Base-by-base conservation (phyloP, 2,888 invertebrate genomes). In the Plutella xylostella region DNA sequence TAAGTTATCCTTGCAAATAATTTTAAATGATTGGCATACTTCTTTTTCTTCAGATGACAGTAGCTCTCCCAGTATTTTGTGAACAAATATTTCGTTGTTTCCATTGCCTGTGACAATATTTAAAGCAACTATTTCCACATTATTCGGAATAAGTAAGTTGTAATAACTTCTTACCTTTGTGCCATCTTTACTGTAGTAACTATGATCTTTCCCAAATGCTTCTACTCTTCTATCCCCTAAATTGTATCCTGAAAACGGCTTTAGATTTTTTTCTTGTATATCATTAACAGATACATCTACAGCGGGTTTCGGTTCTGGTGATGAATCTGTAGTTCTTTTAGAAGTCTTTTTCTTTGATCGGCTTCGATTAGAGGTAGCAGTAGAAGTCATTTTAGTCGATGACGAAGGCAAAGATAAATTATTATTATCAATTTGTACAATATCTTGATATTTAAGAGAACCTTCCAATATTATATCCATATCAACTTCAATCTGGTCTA, bases 141-240 rank as follows among this genome's bases (percentile, higher is more conserved):
- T 78, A 47, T 60, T 61, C 5, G 80, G 83, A 57, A 82, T 78
- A 21, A 68, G 55, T 46, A 76, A 60, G 39, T 63, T 71, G 54
- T 82, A 79, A 50, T 55, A 57, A 54, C 58, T 69, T 7, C 56
- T 57, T 14, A 80, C 58, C 45, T 62, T 62, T 15, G 76, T 74
- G 2, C 80, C 82, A 50, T 82, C 82, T 55, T 63, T 67, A 30
- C 82, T 77, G 60, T 72, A 79, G 61, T 56, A 84, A 45, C 60
- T 58, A 1, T 63, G 60, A 56, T 79, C 71, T 65, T 73, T 77
- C 11, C 84, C 83, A 51, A 80, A 74, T 15, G 73, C 67, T 64
- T 82, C 79, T 2, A 80, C 70, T 56, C 83, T 65, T 56, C 82
- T 62, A 20, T 80, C 68, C 19, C 77, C 69, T 50, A 83, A 65